These are phyloP conservation scores for Brachyistius frenatus DNA, from an alignment of 2,113 vertebrate species.

Conservation along the genomic window DNA sequence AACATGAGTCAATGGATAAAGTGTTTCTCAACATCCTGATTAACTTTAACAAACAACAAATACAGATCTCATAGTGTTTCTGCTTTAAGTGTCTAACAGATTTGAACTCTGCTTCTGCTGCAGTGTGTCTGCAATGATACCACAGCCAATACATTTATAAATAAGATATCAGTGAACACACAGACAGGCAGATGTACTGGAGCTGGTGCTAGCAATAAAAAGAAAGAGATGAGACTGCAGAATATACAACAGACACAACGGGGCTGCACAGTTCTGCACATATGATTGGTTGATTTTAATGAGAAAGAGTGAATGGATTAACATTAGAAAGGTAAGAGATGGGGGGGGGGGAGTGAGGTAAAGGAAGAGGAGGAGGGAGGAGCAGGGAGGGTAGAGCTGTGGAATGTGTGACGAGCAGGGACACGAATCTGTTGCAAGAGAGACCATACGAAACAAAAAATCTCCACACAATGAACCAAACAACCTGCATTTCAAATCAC, in stretches of 20 bases:
- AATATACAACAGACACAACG: not conserved
- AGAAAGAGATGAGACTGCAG: conserved; percentile 24
- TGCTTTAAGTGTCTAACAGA: not conserved
- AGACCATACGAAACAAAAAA: conserved; percentile 50
- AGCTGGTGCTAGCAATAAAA: conserved; percentile 12
- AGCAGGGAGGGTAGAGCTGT: conserved; percentile 52
- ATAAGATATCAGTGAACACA: conserved; percentile 49
- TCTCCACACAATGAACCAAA: conserved; percentile 35
- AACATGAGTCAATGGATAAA: conserved; percentile 42
- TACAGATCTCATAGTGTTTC: not conserved
- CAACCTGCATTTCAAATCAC: not conserved
- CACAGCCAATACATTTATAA: conserved; percentile 43
- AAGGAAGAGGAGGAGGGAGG: conserved; percentile 32
- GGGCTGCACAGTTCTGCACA: not conserved
- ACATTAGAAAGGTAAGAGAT: not conserved
- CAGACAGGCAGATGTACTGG: conserved; percentile 18
- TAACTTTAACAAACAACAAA: conserved; percentile 35
- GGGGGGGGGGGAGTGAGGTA: conserved; percentile 12
- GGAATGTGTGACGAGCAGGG: conserved; percentile 81
- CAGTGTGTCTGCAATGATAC: conserved; percentile 25
- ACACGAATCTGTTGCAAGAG: conserved; percentile 71
- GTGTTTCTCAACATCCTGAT: conserved; percentile 59
- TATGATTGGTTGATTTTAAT: conserved; percentile 23
- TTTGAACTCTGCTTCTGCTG: conserved; percentile 6
- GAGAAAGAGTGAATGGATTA: conserved; percentile 16